phyloP scores from a whole-genome alignment of 2,888 invertebrate genomes.

The Spodoptera picta region DNA sequence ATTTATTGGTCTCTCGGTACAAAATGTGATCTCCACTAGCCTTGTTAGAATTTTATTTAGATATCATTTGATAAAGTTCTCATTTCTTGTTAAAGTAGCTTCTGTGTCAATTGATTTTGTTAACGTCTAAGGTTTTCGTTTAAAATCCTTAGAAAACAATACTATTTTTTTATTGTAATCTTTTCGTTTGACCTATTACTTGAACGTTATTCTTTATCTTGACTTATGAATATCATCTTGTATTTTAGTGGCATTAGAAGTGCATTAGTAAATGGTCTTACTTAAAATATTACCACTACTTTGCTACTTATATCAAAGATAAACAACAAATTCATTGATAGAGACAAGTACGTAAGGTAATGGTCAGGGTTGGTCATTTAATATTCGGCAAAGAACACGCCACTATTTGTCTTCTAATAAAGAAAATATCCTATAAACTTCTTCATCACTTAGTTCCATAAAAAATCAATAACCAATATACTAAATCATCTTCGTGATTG shows the following conservation, averaged over 20 bases:
- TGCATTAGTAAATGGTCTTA: no score
- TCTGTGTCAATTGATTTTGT: constrained; percentile 20
- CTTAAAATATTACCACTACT: no score
- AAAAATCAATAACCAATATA: constrained; percentile 42
- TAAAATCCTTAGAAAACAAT: not conserved
- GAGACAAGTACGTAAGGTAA: no score
- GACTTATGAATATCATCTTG: no score
- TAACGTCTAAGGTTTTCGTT: not conserved
- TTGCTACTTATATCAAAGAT: no score
- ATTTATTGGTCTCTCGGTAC: constrained; percentile 76
- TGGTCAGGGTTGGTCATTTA: no score
- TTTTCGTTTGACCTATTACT: no score
- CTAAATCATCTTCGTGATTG: constrained; percentile 40
- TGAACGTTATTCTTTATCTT: no score
- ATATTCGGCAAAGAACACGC: no score
- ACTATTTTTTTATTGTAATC: no score
- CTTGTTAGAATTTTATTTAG: constrained; percentile 58
- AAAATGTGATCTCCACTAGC: constrained; percentile 60
- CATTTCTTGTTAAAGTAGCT: constrained; percentile 13
- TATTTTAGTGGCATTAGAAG: no score
- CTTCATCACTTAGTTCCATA: constrained; percentile 4
- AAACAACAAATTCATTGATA: no score
- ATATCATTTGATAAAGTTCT: constrained; percentile 40
- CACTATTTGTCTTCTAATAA: not conserved
- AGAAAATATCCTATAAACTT: not conserved